phyloP scores from a whole-genome alignment of 92 coral and sea anemone species.

The Zoanthus gigantus region DNA sequence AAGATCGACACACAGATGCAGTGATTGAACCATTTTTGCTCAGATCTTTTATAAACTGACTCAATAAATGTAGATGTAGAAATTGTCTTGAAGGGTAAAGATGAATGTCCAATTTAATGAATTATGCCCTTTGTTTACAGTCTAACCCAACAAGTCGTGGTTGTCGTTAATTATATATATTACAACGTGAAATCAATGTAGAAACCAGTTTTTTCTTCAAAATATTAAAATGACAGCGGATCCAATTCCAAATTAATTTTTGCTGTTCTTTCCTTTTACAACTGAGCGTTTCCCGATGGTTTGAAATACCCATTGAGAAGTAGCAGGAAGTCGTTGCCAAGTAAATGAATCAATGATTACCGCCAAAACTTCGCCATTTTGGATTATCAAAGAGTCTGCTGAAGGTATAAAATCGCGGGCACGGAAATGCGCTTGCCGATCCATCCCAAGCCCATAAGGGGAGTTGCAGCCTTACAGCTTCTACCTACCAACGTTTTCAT shows the following conservation, averaged over 20 bases:
- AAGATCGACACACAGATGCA: background rate
- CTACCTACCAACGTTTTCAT: too few relatives aligned
- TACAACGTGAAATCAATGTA: background rate
- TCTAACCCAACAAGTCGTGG: background rate
- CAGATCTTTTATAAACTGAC: background rate
- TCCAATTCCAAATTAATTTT: background rate
- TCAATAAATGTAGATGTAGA: background rate
- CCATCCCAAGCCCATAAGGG: too few relatives aligned
- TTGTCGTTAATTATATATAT: background rate
- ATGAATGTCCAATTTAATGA: background rate
- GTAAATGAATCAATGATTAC: constrained; percentile 14
- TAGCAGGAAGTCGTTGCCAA: constrained; percentile 12
- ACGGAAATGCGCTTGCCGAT: background rate
- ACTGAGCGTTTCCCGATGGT: background rate
- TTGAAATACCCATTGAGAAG: background rate
- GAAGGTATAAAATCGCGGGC: background rate
- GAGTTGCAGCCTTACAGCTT: too few relatives aligned
- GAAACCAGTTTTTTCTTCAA: background rate
- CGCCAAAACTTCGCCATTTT: constrained; percentile 42
- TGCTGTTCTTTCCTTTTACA: background rate
- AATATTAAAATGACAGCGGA: background rate
- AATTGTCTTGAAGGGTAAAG: background rate
- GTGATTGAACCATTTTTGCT: background rate
- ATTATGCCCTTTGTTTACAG: constrained; percentile 5
- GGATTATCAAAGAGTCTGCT: constrained; percentile 22